Base-by-base conservation (phyloP, 2,888 invertebrate genomes). In the Rhamphomyia laevipes region DNA sequence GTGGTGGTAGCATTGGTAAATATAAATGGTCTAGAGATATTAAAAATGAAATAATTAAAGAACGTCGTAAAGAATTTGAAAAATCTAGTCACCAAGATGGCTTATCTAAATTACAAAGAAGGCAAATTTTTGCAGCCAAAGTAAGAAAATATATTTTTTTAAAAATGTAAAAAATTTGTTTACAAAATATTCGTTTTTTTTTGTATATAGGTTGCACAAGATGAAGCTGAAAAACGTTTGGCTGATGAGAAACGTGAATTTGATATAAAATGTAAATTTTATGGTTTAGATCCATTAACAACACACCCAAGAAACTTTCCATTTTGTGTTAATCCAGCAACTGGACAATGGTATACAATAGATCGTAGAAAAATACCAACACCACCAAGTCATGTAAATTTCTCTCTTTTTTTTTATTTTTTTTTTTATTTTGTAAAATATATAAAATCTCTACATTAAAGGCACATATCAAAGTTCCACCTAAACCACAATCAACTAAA, bases 71-170 rank as follows among this genome's bases (percentile, higher is more conserved):
- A 43, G n/a, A 37, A 9, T n/a, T 16, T 13, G 35, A 35, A 5
- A 13, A 13, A 35, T n/a, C 4, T n/a, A n/a, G 4, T 10, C 21
- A 42, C 15, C 27, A 27, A 42, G 27, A 27, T 42, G 42, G 42
- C 15, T 53, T 70, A 11, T 63, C 69, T 3, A 70, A 71, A 53
- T 61, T 66, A 42, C 58, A 69, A 40, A 56, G 70, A 1, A 60
- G 71, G 2, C 67, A 68, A 49, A 55, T 69, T 31, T 71, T 70
- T 51, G 71, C 67, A 46, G 63, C 62, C 11, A 65, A 68, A 61
- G 66, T 66, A 52, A 51, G 27, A 17, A 15, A 37, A 27, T 21
- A 42, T 15, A 33, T 15, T 13, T 17, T 17, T 17, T 47, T 4
- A 11, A 40, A 2, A 35, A 35, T n/a, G 4, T n/a, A n/a, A n/a